phyloP scores from a whole-genome alignment of 2,888 invertebrate genomes.

The Agonopterix arenella region DNA sequence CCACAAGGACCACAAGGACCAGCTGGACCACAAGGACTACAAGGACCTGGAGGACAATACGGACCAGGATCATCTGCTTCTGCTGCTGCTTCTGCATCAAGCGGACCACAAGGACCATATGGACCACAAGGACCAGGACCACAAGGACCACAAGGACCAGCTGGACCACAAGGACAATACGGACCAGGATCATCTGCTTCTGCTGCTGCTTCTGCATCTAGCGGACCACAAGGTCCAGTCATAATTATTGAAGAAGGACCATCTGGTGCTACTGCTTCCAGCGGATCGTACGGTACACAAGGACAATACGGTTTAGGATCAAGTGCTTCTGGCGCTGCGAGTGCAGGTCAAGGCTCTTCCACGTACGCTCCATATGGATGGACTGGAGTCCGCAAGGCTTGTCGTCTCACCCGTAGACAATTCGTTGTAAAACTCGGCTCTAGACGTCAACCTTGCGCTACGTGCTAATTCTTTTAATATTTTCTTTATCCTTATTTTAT shows the following conservation, averaged over 20 bases:
- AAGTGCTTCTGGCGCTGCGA: slow-evolving; percentile 8
- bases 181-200: not conserved
- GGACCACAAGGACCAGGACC: not conserved
- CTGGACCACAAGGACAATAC: not conserved
- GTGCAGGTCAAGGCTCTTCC: slow-evolving; percentile 8
- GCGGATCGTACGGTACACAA: slow-evolving; percentile 6
- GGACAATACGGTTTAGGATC: slow-evolving; percentile 5
- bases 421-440: slow-evolving; percentile 43
- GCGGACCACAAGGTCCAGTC: slow-evolving; percentile 4
- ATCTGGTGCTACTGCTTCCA: slow-evolving; percentile 2
- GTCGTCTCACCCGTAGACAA: slow-evolving; percentile 40
- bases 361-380: slow-evolving; percentile 19
- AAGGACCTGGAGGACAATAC: slow-evolving; percentile 4
- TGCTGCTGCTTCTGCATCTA: not conserved
- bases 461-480: slow-evolving; percentile 31
- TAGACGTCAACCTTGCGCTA: slow-evolving; percentile 35
- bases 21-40: slow-evolving; percentile 1
- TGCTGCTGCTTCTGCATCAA: not conserved
- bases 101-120: not conserved
- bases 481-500: slow-evolving; percentile 9
- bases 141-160: not conserved
- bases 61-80: not conserved
- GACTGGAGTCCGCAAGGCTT: slow-evolving; percentile 35
- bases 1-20: not conserved
- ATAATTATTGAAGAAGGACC: slow-evolving; percentile 1